phyloP scores from a whole-genome alignment of 2,113 vertebrate genomes.

The Oriolus oriolus region DNA sequence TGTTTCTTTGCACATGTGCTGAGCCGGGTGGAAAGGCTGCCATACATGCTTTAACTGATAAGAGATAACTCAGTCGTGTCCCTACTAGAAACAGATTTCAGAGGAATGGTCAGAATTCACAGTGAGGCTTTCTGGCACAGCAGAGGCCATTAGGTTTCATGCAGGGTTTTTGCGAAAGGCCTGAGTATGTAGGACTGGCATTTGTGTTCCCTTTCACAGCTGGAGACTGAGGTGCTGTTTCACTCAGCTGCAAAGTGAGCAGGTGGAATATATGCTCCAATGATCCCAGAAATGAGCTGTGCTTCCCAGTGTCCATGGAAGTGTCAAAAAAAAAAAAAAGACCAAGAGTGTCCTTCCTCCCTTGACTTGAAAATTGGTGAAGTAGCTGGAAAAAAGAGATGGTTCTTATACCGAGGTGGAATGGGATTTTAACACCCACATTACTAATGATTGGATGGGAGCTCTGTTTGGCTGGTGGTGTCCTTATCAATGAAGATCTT shows the following conservation, averaged over 20 bases:
- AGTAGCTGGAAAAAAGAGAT: not conserved
- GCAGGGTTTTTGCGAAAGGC: not conserved
- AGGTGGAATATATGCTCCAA: not conserved
- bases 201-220: not conserved
- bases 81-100: not conserved
- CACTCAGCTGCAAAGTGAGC: not conserved
- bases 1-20: not conserved
- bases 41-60: not conserved
- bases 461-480: not conserved
- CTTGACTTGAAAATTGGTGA: not conserved
- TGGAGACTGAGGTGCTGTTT: not conserved
- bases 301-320: not conserved
- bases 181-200: not conserved
- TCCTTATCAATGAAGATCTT: not conserved
- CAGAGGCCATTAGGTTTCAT: not conserved
- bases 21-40: not conserved
- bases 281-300: not conserved
- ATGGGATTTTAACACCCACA: not conserved
- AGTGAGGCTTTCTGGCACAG: not conserved
- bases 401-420: not conserved
- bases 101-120: not conserved
- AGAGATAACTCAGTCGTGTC: not conserved
- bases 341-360: too few species aligned
- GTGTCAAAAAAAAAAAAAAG: too few species aligned
- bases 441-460: not conserved